These are phyloP conservation scores for Agrenia bidenticulata DNA, from an alignment of 2,888 invertebrate genomes.

Conservation along the genomic window DNA sequence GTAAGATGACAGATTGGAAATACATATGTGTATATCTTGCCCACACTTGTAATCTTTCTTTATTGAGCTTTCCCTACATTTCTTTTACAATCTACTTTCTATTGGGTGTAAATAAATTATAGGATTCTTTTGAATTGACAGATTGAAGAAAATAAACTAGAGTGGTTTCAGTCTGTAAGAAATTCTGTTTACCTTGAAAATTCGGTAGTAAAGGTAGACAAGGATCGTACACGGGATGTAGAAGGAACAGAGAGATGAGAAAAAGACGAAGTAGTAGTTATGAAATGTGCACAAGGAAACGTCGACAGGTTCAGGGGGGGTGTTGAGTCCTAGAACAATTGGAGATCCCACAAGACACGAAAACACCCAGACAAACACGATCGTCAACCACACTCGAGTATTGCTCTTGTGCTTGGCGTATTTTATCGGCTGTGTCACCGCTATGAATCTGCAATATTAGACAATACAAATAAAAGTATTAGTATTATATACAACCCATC, in stretches of 20 bases:
- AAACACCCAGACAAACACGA: conserved; percentile 93
- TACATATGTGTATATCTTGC: too few relatives aligned
- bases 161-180: too few relatives aligned
- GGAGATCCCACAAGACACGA: conserved; percentile 94
- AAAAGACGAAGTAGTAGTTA: conserved; percentile 96
- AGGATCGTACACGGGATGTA: conserved; percentile 98
- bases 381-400: conserved; percentile 88
- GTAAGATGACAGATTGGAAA: too few relatives aligned
- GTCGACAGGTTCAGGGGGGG: conserved; percentile 78
- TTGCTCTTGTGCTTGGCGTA: conserved; percentile 98
- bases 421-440: conserved; percentile 97
- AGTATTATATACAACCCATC: too few relatives aligned
- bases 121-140: too few relatives aligned
- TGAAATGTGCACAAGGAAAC: conserved; percentile 79
- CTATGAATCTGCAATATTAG: conserved; percentile 80
- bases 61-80: too few relatives aligned
- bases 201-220: conserved; percentile 95
- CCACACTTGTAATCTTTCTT: too few relatives aligned
- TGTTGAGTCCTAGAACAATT: conserved; percentile 92
- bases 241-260: conserved; percentile 96
- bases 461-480: conserved; percentile 7
- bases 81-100: too few relatives aligned
- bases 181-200: conserved; percentile 86
- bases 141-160: not conserved
- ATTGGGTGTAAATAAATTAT: too few relatives aligned